Evolutionary conservation across 1,140 invertebrate species (phyloP).

Genomic region (Aricia agestis): DNA sequence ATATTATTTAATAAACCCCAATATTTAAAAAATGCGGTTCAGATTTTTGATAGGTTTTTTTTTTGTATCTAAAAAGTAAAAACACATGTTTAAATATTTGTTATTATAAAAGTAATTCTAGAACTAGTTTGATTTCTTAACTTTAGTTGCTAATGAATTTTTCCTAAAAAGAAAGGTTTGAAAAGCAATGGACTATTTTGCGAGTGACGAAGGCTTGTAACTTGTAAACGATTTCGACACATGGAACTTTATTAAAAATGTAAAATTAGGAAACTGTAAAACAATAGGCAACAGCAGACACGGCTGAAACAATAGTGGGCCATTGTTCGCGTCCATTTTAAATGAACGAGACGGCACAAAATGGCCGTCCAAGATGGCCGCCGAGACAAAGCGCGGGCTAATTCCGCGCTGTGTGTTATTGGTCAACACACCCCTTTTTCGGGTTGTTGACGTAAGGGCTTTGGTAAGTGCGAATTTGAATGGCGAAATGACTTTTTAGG

Average conservation of each 20-base stretch:
- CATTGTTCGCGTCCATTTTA: constrained; percentile 74
- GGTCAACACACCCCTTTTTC: constrained; percentile 57
- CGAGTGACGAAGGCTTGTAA: no score
- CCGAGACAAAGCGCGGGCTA: constrained; percentile 67
- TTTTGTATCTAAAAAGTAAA: no score
- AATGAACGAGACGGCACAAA: constrained; percentile 71
- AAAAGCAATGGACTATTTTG: no score
- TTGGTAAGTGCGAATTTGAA: neutral
- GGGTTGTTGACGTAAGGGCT: constrained; percentile 18
- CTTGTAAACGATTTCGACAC: constrained; percentile 31
- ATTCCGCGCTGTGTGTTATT: constrained; percentile 70
- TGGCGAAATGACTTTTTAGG: neutral
- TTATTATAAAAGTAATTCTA: no score
- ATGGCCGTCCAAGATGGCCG: constrained; percentile 15
- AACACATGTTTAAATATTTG: no score
- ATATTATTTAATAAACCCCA: neutral
- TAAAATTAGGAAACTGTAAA: constrained; percentile 60
- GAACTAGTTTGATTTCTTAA: no score
- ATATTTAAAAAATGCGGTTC: no score
- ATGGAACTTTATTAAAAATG: constrained; percentile 50
- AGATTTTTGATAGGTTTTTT: no score
- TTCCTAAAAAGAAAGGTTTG: no score
- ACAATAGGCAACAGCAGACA: constrained; percentile 55
- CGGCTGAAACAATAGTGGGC: constrained; percentile 56
- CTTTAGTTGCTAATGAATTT: no score